Evolutionary conservation across 2,797 vertebrate species (phyloP).

Genomic region (Protonibea diacanthus): DNA sequence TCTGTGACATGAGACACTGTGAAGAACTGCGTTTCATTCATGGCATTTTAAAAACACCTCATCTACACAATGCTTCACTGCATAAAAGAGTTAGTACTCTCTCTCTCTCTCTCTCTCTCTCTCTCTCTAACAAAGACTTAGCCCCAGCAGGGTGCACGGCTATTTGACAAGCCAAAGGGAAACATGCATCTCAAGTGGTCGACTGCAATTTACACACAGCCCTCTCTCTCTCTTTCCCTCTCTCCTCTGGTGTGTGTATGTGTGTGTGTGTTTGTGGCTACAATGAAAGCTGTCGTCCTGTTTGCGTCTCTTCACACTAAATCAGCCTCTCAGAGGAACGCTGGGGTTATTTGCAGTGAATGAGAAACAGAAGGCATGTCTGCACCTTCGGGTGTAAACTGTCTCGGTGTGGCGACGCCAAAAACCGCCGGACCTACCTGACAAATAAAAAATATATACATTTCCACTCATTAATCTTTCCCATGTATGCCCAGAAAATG

Average conservation of each 20-base stretch:
- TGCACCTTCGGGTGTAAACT: conserved; percentile 61
- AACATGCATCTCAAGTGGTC: conserved; percentile 81
- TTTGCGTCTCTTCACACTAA: conserved; percentile 69
- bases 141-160: conserved; percentile 71
- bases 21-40: conserved; percentile 12
- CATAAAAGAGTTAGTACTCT: conserved; percentile 22
- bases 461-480: conserved; percentile 19
- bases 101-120: conserved; percentile 29
- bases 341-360: conserved; percentile 61
- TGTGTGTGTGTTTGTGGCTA: conserved; percentile 26
- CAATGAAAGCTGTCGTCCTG: conserved; percentile 63
- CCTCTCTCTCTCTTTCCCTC: conserved; percentile 22
- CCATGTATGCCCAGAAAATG: not conserved
- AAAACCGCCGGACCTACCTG: conserved; percentile 31
- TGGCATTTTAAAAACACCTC: conserved; percentile 46
- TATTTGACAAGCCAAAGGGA: conserved; percentile 79
- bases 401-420: conserved; percentile 18
- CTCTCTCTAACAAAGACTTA: conserved; percentile 69
- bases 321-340: conserved; percentile 55
- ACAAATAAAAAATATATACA: conserved; percentile 35
- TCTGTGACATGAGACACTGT: conserved; percentile 3
- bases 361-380: conserved; percentile 63
- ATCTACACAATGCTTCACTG: conserved; percentile 10
- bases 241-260: not conserved
- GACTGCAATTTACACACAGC: conserved; percentile 71